A percentile compares a stretch with the other conserved stretches of the same genome.
These are phyloP conservation scores for Pteromalus puparum DNA, from an alignment of 1,140 invertebrate species.

Conservation along the genomic window DNA sequence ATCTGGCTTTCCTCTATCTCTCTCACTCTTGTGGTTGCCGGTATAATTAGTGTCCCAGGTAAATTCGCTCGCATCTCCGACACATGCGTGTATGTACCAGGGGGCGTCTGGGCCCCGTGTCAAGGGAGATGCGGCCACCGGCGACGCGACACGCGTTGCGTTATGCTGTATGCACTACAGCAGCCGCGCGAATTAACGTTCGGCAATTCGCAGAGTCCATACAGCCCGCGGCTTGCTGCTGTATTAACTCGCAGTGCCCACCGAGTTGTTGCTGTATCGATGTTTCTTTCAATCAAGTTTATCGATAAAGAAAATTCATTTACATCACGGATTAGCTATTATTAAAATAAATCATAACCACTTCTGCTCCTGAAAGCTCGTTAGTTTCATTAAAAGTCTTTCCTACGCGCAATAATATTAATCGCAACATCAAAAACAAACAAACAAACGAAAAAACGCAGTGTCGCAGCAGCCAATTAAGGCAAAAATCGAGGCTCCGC, in stretches of 20 bases:
- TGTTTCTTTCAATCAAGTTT: neutral
- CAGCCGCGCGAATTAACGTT: slow-evolving; percentile 17
- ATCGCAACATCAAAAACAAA: no score
- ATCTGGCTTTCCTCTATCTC: neutral
- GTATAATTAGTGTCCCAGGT: slow-evolving; percentile 4
- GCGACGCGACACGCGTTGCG: neutral
- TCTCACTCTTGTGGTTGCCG: neutral
- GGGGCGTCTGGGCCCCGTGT: neutral
- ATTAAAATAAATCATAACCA: neutral
- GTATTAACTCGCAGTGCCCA: neutral
- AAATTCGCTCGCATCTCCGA: neutral
- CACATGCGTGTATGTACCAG: neutral
- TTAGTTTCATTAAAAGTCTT: neutral
- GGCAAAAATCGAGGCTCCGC: neutral
- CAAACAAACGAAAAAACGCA: neutral
- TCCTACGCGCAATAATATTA: no score
- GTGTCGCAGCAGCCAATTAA: neutral
- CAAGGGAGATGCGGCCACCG: slow-evolving; percentile 25
- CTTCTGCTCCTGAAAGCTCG: no score
- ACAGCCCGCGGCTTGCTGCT: neutral
- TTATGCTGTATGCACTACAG: slow-evolving; percentile 16
- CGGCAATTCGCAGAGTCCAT: neutral
- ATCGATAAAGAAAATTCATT: neutral
- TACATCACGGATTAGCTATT: no score
- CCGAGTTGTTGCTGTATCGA: no score